Evolutionary conservation across 2,797 vertebrate species (phyloP).

Genomic region (Megaceryle alcyon): DNA sequence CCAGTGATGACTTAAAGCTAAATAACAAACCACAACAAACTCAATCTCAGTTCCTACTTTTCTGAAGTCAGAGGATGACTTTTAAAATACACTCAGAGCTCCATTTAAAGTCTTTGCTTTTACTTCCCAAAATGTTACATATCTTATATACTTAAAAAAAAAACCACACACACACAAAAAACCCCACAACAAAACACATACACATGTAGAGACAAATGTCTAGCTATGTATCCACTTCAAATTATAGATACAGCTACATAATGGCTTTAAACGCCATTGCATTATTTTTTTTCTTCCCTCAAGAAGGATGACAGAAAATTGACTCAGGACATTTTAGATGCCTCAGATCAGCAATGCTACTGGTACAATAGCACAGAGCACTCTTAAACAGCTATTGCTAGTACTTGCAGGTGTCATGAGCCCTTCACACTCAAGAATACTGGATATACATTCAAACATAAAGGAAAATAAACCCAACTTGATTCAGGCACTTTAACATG

Average conservation of each 20-base stretch:
- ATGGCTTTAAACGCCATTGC: neutral
- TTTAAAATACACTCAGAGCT: neutral
- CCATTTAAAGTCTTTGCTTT: neutral
- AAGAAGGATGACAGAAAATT: neutral
- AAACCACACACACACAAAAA: too few species aligned
- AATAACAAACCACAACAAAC: neutral
- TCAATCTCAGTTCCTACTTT: neutral
- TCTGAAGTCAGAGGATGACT: neutral
- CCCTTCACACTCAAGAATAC: neutral
- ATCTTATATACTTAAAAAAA: neutral
- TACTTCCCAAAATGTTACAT: neutral
- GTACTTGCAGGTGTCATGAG: neutral
- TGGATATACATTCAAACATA: constrained; percentile 28
- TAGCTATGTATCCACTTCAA: neutral
- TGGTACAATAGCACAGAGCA: neutral
- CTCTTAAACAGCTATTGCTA: neutral
- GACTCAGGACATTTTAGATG: neutral
- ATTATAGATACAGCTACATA: neutral
- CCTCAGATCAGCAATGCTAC: neutral
- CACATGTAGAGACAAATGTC: neutral
- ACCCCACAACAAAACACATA: too few species aligned
- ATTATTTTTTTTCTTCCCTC: neutral
- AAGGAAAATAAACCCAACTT: constrained; percentile 21
- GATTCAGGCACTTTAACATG: neutral
- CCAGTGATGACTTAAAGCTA: neutral